Conservation (phyloP, 2,113 vertebrate genomes). For the Scalopus aquaticus region DNA sequence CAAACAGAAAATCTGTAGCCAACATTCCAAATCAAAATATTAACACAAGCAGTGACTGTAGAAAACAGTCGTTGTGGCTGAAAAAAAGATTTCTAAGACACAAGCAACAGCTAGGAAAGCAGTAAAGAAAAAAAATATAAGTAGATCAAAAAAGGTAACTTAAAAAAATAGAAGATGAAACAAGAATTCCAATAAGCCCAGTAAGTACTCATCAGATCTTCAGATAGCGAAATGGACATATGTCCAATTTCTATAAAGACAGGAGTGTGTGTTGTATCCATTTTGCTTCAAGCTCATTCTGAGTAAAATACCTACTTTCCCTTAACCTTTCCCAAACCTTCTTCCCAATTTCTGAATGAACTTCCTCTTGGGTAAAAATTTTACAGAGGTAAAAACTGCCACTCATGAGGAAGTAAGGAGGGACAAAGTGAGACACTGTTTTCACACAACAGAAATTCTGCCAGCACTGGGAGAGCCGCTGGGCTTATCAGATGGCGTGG, state of each 20-base stretch:
- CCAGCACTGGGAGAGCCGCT: background rate
- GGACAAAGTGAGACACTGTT: background rate
- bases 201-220: background rate
- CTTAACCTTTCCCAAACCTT: background rate
- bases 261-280: background rate
- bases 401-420: slow-evolving; percentile 31
- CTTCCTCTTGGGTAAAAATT: background rate
- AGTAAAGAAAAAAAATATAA: background rate
- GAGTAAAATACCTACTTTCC: background rate
- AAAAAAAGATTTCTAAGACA: background rate
- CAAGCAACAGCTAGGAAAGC: background rate
- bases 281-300: slow-evolving; percentile 16
- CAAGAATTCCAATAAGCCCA: slow-evolving; percentile 26
- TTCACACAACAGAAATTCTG: background rate
- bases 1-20: background rate
- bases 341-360: slow-evolving; percentile 7
- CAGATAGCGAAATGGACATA: background rate
- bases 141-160: background rate
- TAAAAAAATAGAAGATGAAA: background rate
- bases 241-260: background rate
- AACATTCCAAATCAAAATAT: slow-evolving; percentile 17
- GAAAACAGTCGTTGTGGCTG: background rate
- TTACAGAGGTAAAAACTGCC: background rate
- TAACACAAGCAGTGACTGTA: background rate
- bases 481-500: slow-evolving; percentile 39